These are phyloP conservation scores for Erebia palarica DNA, from an alignment of 2,888 invertebrate genomes.

Conservation along the genomic window DNA sequence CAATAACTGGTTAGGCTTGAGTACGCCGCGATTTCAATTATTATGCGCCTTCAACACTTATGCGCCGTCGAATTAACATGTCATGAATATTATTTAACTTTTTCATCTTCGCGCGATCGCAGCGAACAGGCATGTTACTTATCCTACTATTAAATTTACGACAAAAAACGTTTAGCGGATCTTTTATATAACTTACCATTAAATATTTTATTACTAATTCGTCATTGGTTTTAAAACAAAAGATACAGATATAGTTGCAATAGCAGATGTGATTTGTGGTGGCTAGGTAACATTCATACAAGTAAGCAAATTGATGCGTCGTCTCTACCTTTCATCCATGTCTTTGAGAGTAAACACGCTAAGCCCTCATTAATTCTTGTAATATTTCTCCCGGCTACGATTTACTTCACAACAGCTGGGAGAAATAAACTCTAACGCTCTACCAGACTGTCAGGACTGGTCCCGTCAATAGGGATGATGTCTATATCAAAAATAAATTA, in stretches of 20 bases:
- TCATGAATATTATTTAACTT: conserved; percentile 79
- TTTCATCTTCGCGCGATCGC: conserved; percentile 61
- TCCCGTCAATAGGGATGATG: too few species aligned
- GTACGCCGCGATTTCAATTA: conserved; percentile 59
- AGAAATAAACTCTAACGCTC: too few species aligned
- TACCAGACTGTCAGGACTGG: too few species aligned
- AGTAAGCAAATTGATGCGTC: too few species aligned
- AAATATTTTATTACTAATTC: conserved; percentile 58
- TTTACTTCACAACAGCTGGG: too few species aligned
- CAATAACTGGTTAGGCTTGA: conserved; percentile 36
- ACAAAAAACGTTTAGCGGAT: conserved; percentile 63
- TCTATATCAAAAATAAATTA: too few species aligned
- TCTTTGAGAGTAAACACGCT: too few species aligned
- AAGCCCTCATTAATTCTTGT: too few species aligned
- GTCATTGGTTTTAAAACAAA: neutral
- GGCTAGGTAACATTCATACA: too few species aligned
- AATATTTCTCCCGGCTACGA: too few species aligned
- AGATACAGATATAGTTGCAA: neutral
- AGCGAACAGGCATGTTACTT: conserved; percentile 52
- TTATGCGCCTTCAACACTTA: conserved; percentile 70
- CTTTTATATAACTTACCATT: conserved; percentile 70
- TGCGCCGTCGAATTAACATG: conserved; percentile 73
- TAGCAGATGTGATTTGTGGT: too few species aligned
- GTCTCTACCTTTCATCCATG: too few species aligned
- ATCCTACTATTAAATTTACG: conserved; percentile 71